These are phyloP conservation scores for Leptopterna dolabrata DNA, from an alignment of 2,888 invertebrate genomes.

Conservation along the genomic window DNA sequence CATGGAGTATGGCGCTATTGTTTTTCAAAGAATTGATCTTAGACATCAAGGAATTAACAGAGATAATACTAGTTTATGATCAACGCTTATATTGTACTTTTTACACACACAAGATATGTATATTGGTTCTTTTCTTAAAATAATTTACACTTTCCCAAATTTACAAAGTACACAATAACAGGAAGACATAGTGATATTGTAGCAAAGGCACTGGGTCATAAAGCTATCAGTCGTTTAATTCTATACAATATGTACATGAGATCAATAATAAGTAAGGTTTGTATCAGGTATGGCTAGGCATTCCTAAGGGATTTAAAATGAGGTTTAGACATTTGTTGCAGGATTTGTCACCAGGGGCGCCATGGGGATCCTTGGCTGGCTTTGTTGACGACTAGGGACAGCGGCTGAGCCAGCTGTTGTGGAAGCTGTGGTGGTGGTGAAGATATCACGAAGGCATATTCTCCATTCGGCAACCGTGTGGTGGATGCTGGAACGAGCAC, in stretches of 20 bases:
- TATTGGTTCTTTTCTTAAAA: slow-evolving; percentile 19
- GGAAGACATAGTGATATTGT: slow-evolving; percentile 46
- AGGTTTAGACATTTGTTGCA: neutral
- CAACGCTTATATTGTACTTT: slow-evolving; percentile 2
- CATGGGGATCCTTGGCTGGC: slow-evolving; percentile 78
- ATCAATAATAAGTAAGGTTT: slow-evolving; percentile 41
- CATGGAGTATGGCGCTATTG: too few relatives aligned
- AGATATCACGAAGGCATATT: slow-evolving; percentile 83
- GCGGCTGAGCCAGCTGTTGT: slow-evolving; percentile 54
- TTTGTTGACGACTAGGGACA: slow-evolving; percentile 55
- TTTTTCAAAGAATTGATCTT: too few relatives aligned
- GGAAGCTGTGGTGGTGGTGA: slow-evolving; percentile 56
- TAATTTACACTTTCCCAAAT: slow-evolving; percentile 36
- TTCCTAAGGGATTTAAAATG: neutral
- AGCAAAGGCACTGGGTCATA: slow-evolving; percentile 51
- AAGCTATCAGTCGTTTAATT: slow-evolving; percentile 55
- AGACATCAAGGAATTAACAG: too few relatives aligned
- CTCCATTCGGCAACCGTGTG: slow-evolving; percentile 84
- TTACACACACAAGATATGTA: slow-evolving; percentile 4
- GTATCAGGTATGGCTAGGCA: neutral
- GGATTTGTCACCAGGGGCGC: slow-evolving; percentile 79
- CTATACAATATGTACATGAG: slow-evolving; percentile 54
- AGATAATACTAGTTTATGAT: neutral
- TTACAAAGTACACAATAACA: slow-evolving; percentile 41
- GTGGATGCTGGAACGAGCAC: slow-evolving; percentile 67